Evolutionary conservation across 2,113 vertebrate genomes (phyloP).

Genomic region (Lagopus muta): DNA sequence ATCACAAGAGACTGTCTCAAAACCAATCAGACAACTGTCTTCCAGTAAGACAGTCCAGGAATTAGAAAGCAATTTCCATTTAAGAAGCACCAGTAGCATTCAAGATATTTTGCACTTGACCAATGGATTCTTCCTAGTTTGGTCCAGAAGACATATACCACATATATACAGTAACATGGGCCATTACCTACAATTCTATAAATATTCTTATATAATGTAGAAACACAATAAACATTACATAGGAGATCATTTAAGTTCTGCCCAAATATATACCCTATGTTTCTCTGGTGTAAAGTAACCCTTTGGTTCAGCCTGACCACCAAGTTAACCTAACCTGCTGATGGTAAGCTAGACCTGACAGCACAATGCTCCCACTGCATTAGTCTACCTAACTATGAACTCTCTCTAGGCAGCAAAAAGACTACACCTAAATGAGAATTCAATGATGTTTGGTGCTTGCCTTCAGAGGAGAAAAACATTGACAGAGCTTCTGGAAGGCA

Average conservation of each 20-base stretch:
- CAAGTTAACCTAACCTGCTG: not conserved
- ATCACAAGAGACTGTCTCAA: not conserved
- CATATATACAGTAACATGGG: not conserved
- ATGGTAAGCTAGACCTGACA: too few relatives aligned
- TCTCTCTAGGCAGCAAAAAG: not conserved
- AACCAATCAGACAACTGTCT: not conserved
- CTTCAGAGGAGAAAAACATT: not conserved
- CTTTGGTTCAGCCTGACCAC: not conserved
- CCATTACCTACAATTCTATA: not conserved
- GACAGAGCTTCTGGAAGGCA: not conserved
- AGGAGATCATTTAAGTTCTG: not conserved
- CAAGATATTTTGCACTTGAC: not conserved
- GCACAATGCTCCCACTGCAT: rapidly evolving
- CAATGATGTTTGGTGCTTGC: not conserved
- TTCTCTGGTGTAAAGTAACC: not conserved
- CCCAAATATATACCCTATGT: rapidly evolving
- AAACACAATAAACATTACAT: too few relatives aligned
- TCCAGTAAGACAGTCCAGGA: not conserved
- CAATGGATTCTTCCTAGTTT: not conserved
- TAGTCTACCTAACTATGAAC: not conserved
- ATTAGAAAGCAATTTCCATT: not conserved
- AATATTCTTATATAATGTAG: too few relatives aligned
- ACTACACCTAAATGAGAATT: not conserved
- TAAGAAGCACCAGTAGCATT: not conserved
- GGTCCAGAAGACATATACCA: not conserved